These are phyloP conservation scores for Copsychus sechellarum DNA, from an alignment of 2,113 vertebrate species.

Conservation along the genomic window DNA sequence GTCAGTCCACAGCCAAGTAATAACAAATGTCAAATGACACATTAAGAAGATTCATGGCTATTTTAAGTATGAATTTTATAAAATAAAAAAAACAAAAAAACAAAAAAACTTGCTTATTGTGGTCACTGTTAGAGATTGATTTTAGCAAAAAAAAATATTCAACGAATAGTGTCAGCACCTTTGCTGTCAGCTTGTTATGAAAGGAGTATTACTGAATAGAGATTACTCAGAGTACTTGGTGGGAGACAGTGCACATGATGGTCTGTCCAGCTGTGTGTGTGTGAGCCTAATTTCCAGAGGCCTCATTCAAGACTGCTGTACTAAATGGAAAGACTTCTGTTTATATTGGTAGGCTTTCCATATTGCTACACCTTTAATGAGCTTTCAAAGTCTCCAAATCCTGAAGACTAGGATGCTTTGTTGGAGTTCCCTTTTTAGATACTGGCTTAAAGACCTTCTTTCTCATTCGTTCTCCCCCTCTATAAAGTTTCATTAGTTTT, in stretches of 20 bases:
- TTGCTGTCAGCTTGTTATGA: conserved; percentile 13
- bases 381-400: not conserved
- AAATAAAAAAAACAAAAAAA: too few species aligned
- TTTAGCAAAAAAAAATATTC: conserved; percentile 3
- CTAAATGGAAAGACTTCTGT: not conserved
- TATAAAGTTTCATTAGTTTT: not conserved
- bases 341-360: not conserved
- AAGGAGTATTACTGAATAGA: not conserved
- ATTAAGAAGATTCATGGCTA: conserved; percentile 68
- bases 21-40: conserved; percentile 73
- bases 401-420: not conserved
- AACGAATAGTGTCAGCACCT: conserved; percentile 39
- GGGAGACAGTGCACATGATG: not conserved
- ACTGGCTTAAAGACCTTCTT: not conserved
- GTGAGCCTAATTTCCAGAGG: not conserved
- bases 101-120: conserved; percentile 59
- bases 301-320: not conserved
- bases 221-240: not conserved
- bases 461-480: not conserved
- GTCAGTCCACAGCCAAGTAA: conserved; percentile 62
- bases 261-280: not conserved
- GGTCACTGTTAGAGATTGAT: conserved; percentile 51
- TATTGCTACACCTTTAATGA: not conserved
- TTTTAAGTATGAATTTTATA: conserved; percentile 65
- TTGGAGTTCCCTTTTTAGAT: not conserved